Base-by-base conservation (phyloP, 2,888 invertebrate species). In the Pachliopta kotzebuea region DNA sequence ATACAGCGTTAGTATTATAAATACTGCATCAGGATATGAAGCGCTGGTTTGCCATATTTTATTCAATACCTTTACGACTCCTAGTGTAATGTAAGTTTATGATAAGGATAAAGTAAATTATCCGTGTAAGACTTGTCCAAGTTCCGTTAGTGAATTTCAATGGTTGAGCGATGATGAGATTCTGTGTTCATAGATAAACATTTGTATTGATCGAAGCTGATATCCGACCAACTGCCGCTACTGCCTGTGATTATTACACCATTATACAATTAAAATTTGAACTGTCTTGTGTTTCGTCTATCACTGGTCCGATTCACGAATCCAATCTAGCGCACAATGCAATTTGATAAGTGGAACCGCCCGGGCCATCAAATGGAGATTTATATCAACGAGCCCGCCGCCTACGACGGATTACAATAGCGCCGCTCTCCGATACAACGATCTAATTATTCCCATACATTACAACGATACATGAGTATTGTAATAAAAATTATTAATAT, bases 281-380 rank as follows among this genome's bases (percentile, higher is more conserved):
- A 11, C 52, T 21, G 52, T 21, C 23, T 52, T 0, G 20, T 52
- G 11, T 14, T 21, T 9, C 52, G 52, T 7, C 3, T 21, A 21
- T 52, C 17, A 52, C 52, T 52, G 23, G 17, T 21, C 42, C 0
- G 31, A 59, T 59, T 17, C n/a, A 49, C 17, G 20, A 45, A 26
- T 17, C n/a, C 31, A 45, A 60, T 42, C 42, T 53, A 37, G 26
- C 14, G 24, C 23, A 60, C 60, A 64, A 60, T 64, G 42, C 24
- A 23, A 56, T 56, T 59, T 52, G 37, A 60, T 64, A 60, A 56
- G 56, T 49, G 17, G 18, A n/a, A 31, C 21, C 29, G 18, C 37
- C 56, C 65, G 37, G 60, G 53, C 29, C 50, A 56, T 60, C 56
- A 56, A 52, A 63, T 24, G 58, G 31, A 63, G 63, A 65, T 65